phyloP scores from a whole-genome alignment of 2,797 vertebrate species.

The Brotula barbata region DNA sequence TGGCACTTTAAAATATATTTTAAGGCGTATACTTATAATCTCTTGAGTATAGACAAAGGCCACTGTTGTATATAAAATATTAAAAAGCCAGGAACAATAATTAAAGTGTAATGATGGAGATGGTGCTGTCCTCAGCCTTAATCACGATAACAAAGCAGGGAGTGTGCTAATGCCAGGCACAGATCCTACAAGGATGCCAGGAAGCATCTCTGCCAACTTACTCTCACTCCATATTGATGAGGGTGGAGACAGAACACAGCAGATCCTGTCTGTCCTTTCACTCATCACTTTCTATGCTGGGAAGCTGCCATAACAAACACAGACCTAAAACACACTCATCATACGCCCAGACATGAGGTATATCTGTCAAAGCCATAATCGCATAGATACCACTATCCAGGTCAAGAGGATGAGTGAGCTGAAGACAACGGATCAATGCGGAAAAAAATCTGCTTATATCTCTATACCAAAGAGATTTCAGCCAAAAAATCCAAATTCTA shows the following conservation, averaged over 20 bases:
- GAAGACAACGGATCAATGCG: constrained; percentile 28
- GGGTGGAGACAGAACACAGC: constrained; percentile 6
- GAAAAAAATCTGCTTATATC: constrained; percentile 27
- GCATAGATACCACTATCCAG: background rate
- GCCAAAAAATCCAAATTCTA: background rate
- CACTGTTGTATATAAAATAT: background rate
- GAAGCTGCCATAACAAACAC: background rate
- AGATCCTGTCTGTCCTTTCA: constrained; percentile 2
- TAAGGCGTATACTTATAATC: too few species aligned
- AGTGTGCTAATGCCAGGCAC: constrained; percentile 19
- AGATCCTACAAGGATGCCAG: constrained; percentile 4
- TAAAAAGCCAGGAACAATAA: background rate
- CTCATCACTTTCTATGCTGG: constrained; percentile 5
- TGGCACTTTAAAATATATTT: too few species aligned
- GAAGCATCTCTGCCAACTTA: constrained; percentile 18
- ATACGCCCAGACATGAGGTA: background rate
- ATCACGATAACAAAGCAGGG: constrained; percentile 26
- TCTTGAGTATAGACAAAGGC: too few species aligned
- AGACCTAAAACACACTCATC: background rate
- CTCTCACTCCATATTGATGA: constrained; percentile 36
- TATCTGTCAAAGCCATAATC: background rate
- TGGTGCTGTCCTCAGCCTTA: background rate
- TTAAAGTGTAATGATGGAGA: background rate
- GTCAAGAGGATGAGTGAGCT: background rate
- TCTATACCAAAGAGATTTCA: constrained; percentile 1